phyloP scores from a whole-genome alignment of 2,888 invertebrate genomes.

The Beris chalybata region DNA sequence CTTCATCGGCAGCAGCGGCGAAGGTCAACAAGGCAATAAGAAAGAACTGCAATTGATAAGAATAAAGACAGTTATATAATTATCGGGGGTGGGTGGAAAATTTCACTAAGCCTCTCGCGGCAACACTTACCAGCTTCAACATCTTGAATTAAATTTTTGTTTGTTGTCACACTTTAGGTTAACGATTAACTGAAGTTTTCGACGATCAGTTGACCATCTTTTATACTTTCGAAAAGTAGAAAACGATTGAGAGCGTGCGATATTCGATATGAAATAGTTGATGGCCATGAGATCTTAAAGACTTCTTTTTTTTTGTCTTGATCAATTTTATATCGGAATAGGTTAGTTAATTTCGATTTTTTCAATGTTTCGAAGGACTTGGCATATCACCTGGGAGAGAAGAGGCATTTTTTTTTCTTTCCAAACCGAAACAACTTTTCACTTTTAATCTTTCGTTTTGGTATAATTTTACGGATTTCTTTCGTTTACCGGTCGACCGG shows the following conservation, averaged over 20 bases:
- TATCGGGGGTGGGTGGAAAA: not conserved
- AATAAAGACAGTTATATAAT: not conserved
- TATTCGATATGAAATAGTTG: slow-evolving; percentile 17
- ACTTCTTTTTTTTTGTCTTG: too few relatives aligned
- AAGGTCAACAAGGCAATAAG: slow-evolving; percentile 16
- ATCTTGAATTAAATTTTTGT: slow-evolving; percentile 2
- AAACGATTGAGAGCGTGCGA: slow-evolving; percentile 12
- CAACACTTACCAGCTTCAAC: slow-evolving; percentile 24
- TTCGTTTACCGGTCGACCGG: too few relatives aligned
- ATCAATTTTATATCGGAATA: too few relatives aligned
- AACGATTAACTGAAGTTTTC: slow-evolving; percentile 13
- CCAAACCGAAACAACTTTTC: too few relatives aligned
- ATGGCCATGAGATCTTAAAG: slow-evolving; percentile 16
- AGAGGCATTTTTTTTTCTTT: too few relatives aligned
- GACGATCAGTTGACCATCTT: slow-evolving; percentile 18
- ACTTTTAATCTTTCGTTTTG: too few relatives aligned
- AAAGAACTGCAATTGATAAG: slow-evolving; percentile 1
- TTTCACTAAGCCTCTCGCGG: not conserved
- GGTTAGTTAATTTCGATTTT: too few relatives aligned
- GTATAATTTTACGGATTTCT: too few relatives aligned
- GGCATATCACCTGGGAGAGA: too few relatives aligned
- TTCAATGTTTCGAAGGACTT: too few relatives aligned
- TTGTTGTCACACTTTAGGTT: slow-evolving; percentile 11
- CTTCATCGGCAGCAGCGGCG: slow-evolving; percentile 4
- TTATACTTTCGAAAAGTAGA: slow-evolving; percentile 13